Base-by-base conservation (phyloP, 2,797 vertebrate genomes). In the Labroides dimidiatus region DNA sequence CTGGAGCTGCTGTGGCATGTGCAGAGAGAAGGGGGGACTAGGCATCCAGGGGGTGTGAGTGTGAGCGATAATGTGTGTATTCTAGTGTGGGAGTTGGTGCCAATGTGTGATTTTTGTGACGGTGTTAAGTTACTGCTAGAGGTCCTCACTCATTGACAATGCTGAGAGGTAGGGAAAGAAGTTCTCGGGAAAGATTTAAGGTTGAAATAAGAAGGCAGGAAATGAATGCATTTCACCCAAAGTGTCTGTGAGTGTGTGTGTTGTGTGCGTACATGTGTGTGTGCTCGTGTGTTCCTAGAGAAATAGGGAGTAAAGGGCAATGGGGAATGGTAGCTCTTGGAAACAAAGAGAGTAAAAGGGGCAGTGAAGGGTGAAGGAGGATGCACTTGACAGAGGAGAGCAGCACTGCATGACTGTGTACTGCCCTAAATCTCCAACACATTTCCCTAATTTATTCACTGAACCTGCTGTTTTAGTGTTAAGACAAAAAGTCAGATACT, bases 381-480 rank as follows among this genome's bases (percentile, higher is more conserved):
- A 85, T 80, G 77, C 83, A 74, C 78, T 76, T 72, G 59, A 69
- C 69, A 68, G 73, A 55, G 52, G 71, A 85, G 78, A 64, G 69
- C 50, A 75, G 57, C 4, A 2, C 77, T 65, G 86, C 80, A 69
- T 77, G 77, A 90, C 73, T 69, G 74, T 72, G 63, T 57, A 47
- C 63, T 77, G 78, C 69, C 70, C 79, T 77, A 85, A 84, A 88
- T 85, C 69, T 76, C 56, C 48, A 78, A 77, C 15, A 2, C 60
- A 80, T 87, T 84, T 82, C 67, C 72, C 59, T 87, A 77, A 89
- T 85, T 80, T 82, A 83, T 84, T 80, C 81, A 54, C 49, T 66
- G 60, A 56, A 75, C 69, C 62, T 61, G 45, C 44, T 77, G 72
- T 76, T 81, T 87, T 69, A 57, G 44, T 56, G 57, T 75, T 52